Evolutionary conservation across 2,113 vertebrate species (phyloP).

Genomic region (Elachura formosa): DNA sequence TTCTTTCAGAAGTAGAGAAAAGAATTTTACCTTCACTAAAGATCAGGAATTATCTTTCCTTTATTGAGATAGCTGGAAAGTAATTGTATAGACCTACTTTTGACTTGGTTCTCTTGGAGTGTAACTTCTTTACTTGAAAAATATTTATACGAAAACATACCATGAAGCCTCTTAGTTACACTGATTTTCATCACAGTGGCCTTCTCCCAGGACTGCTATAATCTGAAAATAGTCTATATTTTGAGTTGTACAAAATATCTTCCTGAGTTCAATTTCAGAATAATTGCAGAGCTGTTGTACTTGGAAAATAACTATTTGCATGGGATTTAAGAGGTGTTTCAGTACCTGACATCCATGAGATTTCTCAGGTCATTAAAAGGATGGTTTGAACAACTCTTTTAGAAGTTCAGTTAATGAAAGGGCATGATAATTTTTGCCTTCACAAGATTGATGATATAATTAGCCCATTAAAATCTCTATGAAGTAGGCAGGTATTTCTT

Average conservation of each 20-base stretch:
- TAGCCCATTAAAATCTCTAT: neutral
- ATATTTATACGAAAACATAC: neutral
- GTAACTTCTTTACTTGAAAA: neutral
- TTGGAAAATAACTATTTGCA: neutral
- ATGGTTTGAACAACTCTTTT: neutral
- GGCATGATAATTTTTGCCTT: neutral
- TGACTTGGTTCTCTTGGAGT: neutral
- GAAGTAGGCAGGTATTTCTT: neutral
- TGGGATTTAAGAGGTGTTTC: neutral
- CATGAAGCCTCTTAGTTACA: neutral
- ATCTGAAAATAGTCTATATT: neutral
- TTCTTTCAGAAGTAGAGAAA: neutral
- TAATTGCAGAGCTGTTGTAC: neutral
- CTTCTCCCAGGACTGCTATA: neutral
- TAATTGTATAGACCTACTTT: neutral
- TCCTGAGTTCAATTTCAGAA: neutral
- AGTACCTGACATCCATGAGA: neutral
- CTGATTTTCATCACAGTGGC: neutral
- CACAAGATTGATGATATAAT: neutral
- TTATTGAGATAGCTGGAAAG: neutral
- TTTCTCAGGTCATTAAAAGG: neutral
- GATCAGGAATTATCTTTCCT: neutral
- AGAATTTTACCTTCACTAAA: neutral
- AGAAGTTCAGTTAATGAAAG: neutral
- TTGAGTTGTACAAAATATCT: neutral